Conservation (phyloP, 2,797 vertebrate genomes). For the Melanotaenia pygmaea region DNA sequence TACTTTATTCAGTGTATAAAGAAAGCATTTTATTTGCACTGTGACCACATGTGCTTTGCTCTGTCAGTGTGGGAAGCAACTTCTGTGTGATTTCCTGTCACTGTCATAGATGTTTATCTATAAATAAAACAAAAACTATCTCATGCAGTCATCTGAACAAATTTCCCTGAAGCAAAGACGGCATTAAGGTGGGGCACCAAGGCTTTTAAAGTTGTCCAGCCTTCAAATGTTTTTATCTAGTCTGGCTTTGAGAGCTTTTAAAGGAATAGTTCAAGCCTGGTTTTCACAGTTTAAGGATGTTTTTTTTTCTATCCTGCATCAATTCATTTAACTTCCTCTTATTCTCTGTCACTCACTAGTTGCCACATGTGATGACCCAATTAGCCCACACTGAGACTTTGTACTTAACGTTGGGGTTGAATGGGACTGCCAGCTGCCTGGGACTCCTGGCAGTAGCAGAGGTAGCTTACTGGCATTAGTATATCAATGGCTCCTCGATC, state of each 20-base stretch:
- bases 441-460: constrained; percentile 64
- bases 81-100: constrained; percentile 48
- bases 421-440: constrained; percentile 73
- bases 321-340: neutral
- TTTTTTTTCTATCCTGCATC: neutral
- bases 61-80: constrained; percentile 32
- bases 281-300: neutral
- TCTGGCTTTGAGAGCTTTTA: neutral
- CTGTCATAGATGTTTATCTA: constrained; percentile 1
- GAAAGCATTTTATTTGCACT: neutral
- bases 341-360: constrained; percentile 34
- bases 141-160: neutral
- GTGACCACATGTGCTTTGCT: constrained; percentile 14
- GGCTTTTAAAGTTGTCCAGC: neutral
- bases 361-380: constrained; percentile 76
- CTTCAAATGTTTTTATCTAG: neutral
- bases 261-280: neutral
- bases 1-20: neutral
- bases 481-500: constrained; percentile 62
- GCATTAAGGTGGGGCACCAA: neutral
- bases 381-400: constrained; percentile 79
- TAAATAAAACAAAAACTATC: constrained; percentile 5
- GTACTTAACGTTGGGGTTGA: constrained; percentile 71
- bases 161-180: neutral
- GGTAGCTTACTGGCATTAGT: constrained; percentile 49